Evolutionary conservation across 2,113 vertebrate species (phyloP).

Genomic region (Ptilonorhynchus violaceus): DNA sequence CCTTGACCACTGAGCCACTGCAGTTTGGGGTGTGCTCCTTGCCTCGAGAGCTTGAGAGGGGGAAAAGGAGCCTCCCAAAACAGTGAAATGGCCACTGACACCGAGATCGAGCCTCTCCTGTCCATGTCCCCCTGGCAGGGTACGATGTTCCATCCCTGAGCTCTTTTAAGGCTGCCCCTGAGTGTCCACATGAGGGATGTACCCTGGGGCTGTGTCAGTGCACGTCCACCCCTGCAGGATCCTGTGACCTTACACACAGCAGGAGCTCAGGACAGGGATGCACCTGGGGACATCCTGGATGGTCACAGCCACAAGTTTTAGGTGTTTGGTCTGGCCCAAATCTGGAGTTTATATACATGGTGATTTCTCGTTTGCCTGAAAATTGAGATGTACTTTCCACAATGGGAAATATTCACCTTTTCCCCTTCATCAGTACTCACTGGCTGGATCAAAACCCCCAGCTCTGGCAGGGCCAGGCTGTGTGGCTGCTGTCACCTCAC

Average conservation of each 20-base stretch:
- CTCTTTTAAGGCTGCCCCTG: not conserved
- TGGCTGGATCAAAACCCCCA: not conserved
- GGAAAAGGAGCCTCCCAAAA: not conserved
- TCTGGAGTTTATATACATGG: rapidly evolving
- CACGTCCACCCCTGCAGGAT: rapidly evolving
- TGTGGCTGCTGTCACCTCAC: not conserved
- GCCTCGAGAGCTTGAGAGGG: not conserved
- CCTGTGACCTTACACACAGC: rapidly evolving
- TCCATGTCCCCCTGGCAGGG: rapidly evolving
- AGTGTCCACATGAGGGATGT: rapidly evolving
- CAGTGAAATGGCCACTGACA: not conserved
- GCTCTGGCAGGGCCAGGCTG: not conserved
- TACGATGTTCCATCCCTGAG: rapidly evolving
- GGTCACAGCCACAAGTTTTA: rapidly evolving
- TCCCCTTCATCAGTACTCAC: not conserved
- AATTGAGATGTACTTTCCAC: not conserved
- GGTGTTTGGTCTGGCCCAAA: not conserved
- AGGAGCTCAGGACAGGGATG: not conserved
- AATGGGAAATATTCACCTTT: not conserved
- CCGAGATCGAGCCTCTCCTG: not conserved
- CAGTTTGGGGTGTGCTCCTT: not conserved
- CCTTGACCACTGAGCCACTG: rapidly evolving
- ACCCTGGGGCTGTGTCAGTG: rapidly evolving
- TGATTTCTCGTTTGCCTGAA: not conserved
- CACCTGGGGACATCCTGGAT: not conserved